These are phyloP conservation scores for Campylorhamphus procurvoides DNA, from an alignment of 2,113 vertebrate genomes.

Conservation along the genomic window DNA sequence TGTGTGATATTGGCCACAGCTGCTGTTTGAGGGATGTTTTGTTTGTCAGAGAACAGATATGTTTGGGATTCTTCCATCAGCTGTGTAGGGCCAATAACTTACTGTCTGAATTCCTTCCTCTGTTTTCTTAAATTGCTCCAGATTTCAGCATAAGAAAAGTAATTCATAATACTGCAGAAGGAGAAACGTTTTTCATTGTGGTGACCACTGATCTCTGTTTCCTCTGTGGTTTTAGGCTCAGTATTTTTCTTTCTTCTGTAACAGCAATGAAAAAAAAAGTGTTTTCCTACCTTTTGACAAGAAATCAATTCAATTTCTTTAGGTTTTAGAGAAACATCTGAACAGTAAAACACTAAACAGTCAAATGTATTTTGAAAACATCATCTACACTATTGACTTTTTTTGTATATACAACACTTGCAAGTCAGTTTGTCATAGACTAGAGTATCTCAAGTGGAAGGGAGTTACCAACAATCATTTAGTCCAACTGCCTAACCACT, in stretches of 20 bases:
- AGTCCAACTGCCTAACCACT: neutral
- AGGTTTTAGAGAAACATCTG: neutral
- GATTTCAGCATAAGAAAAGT: neutral
- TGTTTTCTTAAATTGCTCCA: neutral
- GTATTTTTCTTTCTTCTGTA: neutral
- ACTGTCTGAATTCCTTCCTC: neutral
- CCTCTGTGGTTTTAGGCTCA: neutral
- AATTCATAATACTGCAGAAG: neutral
- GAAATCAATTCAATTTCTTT: neutral
- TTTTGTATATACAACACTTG: neutral
- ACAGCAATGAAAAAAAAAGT: neutral
- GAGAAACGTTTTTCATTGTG: neutral
- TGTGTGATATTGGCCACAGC: neutral
- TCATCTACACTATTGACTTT: neutral
- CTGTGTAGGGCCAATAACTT: neutral
- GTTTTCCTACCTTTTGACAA: neutral
- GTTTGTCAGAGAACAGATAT: neutral
- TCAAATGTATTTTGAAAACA: neutral
- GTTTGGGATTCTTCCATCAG: neutral
- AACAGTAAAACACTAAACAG: neutral
- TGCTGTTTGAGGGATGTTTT: neutral
- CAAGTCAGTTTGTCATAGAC: neutral
- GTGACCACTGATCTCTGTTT: neutral
- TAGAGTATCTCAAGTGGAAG: neutral
- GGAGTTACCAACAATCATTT: rapidly evolving